Evolutionary conservation across 2,113 vertebrate species (phyloP), one percentile per base, ranked within the genome.

Genomic region (Limnothrissa miodon): DNA sequence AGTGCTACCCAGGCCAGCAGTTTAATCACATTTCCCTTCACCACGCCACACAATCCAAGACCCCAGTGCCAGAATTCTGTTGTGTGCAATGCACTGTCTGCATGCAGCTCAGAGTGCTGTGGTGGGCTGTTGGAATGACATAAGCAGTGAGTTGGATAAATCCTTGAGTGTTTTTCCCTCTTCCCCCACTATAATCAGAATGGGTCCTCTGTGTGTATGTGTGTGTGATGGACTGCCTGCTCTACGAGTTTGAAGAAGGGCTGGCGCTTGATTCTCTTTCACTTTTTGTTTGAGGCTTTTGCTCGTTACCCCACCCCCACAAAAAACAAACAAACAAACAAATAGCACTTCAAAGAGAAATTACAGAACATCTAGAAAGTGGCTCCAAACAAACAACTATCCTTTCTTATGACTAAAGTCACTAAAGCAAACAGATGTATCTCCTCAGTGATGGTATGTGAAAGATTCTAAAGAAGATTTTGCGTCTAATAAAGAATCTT

Each of bases 141-240:
- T 93, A 94, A 94, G 94, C 94, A 95, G 93, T 92, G 93, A 93
- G 91, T 93, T 93, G 93, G 94, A 93, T 93, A 94, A 94, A 94
- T 90, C 90, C 90, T 88, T 88, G 90, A 89, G 90, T 80, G 92
- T 90, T 92, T 93, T 92, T 87, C 86, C 80, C 62, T 86, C 59
- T 62, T 62, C 6, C 59, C 59, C 87, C 89, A 90, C 90, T 92
- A 90, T 93, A 93, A 93, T 93, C 93, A 95, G 93, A 91, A 88
- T 85, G 81, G 81, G 88, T 92, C 86, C 90, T 90, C 89, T 84
- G 89, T 79, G 86, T 86, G 83, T 62, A 81, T 4, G 3, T 39
- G 13, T 33, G 15, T 36, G 5, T 10, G 13, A 36, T 5, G 9
- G 33, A 13, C 66, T 74, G 66, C 3, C 66, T 13, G 13, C 33